Evolutionary conservation across 2,888 invertebrate genomes (phyloP).

Genomic region (Ferdinandea cuprea): DNA sequence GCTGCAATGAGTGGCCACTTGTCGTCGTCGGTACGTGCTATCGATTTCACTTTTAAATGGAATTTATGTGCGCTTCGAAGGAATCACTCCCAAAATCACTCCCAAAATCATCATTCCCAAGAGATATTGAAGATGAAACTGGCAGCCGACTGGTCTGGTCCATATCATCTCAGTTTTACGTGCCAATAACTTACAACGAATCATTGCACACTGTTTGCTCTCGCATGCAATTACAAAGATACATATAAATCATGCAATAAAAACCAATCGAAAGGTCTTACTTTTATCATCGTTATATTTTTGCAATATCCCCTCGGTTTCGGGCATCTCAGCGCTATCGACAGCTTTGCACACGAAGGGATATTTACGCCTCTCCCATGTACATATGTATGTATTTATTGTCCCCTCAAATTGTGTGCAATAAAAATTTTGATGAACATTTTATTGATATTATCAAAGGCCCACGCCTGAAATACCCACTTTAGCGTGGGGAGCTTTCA

Average conservation of each 20-base stretch:
- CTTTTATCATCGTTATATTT: constrained; percentile 47
- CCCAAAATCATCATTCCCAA: constrained; percentile 19
- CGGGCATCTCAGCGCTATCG: constrained; percentile 1
- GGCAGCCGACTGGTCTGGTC: constrained; percentile 1
- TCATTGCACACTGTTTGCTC: constrained; percentile 24
- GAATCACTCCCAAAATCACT: constrained; percentile 28
- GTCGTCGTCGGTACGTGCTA: neutral
- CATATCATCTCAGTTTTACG: constrained; percentile 25
- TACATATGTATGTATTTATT: too few relatives aligned
- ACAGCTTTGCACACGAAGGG: constrained; percentile 18
- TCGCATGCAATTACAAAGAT: constrained; percentile 10
- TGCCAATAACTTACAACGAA: constrained; percentile 41
- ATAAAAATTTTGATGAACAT: constrained; percentile 66
- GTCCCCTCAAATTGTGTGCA: constrained; percentile 59
- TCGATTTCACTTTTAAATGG: constrained; percentile 23
- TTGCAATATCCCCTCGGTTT: constrained; percentile 1
- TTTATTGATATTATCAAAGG: constrained; percentile 60
- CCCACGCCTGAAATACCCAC: constrained; percentile 10
- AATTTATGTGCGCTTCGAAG: neutral
- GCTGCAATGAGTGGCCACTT: neutral
- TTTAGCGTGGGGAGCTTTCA: constrained; percentile 32
- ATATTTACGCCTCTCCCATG: constrained; percentile 47
- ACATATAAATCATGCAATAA: constrained; percentile 57
- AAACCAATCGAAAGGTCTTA: constrained; percentile 57
- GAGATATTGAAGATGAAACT: constrained; percentile 44